Evolutionary conservation across 2,797 vertebrate genomes (phyloP), one percentile per base, ranked within the genome.

Genomic region (Myotis findleyi): DNA sequence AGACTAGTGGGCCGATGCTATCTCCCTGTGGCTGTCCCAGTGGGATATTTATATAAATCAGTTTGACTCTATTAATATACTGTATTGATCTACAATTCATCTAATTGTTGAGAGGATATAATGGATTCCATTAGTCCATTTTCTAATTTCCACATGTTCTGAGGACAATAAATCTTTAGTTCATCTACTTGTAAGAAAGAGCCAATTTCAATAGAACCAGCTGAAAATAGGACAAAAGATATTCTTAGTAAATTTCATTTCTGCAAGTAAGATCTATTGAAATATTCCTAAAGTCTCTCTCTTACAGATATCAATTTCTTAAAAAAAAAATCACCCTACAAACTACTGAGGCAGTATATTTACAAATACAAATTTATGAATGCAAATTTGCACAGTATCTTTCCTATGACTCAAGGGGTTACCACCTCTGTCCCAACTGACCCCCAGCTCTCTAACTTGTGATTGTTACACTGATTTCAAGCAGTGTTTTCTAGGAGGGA

Each of bases 51-150:
- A 96, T 90, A 96, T 97, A 97, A 98, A 97, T 98, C 25, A 97
- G 90, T 97, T 97, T 95, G 93, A 96, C 82, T 96, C 76, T 97
- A 94, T 98, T 98, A 98, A 98, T 98, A 97, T 21, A 96, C 64
- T 84, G 5, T 97, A 98, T 98, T 98, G 98, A 98, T 98, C 95
- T 93, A 97, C 93, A 97, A 96, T 98, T 97, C 69, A 97, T 98
- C 97, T 98, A 95, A 97, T 95, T 97, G 95, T 96, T 96, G 95
- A 97, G 94, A 97, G 69, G 94, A 94, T 97, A 96, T 98, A 98
- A 97, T 98, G 97, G 96, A 96, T 98, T 98, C 98, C 98, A 98
- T 98, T 98, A 98, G 97, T 91, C 96, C 97, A 93, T 98, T 98
- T 98, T 97, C 97, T 98, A 98, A 98, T 98, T 98, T 98, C 96